Evolutionary conservation across 2,113 vertebrate genomes (phyloP).

Genomic region (Alosa alosa): DNA sequence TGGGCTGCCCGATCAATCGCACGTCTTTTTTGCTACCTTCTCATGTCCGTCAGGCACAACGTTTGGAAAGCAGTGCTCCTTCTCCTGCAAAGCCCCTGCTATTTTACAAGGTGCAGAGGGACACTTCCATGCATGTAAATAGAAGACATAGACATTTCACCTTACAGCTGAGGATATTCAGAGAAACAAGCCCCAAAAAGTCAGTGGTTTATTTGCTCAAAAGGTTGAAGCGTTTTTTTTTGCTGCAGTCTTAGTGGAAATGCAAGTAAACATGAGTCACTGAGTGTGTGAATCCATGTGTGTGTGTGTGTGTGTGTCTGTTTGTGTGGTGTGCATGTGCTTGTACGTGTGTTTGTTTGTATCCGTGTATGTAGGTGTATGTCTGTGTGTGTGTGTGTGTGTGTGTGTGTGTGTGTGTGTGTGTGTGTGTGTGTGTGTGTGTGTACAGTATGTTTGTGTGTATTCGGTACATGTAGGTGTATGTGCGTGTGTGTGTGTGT

Average conservation of each 20-base stretch:
- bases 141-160: not conserved
- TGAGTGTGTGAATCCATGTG: not conserved
- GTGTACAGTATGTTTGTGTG: not conserved
- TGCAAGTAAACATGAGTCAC: not conserved
- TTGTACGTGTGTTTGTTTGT: slow-evolving; percentile 9
- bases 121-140: not conserved
- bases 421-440: not conserved
- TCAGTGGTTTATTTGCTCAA: not conserved
- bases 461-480: not conserved
- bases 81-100: slow-evolving; percentile 88
- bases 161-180: not conserved
- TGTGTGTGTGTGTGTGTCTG: not conserved
- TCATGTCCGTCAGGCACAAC: slow-evolving; percentile 83
- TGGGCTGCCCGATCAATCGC: slow-evolving; percentile 76
- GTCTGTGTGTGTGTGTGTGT: not conserved
- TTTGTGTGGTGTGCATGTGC: not conserved
- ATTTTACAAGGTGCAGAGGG: slow-evolving; percentile 85
- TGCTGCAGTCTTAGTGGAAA: not conserved
- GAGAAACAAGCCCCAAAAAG: not conserved
- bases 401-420: not conserved
- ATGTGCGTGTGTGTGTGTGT: slow-evolving; percentile 21
- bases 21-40: slow-evolving; percentile 85
- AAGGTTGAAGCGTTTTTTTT: not conserved
- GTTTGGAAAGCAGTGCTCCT: slow-evolving; percentile 82
- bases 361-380: slow-evolving; percentile 23